Conservation (phyloP, 2,797 vertebrate species). For the Poliocrania exsul region DNA sequence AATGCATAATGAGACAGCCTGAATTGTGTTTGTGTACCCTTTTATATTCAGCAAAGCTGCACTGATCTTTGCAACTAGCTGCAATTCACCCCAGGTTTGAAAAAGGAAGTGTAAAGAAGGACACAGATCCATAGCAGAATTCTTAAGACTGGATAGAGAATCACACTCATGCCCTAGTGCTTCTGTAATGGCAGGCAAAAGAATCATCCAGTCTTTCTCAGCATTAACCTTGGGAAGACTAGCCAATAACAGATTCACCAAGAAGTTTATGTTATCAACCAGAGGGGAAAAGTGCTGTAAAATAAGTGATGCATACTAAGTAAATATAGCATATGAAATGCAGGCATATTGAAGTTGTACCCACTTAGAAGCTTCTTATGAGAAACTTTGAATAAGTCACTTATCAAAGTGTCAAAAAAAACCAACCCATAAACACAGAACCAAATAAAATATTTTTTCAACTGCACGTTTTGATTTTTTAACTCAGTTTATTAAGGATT, state of each 20-base stretch:
- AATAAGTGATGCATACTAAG: neutral
- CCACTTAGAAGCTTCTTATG: neutral
- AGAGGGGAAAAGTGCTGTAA: neutral
- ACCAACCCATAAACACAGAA: neutral
- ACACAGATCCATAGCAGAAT: neutral
- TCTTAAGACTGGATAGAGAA: neutral
- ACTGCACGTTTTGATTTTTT: neutral
- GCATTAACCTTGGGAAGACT: neutral
- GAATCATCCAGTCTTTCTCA: neutral
- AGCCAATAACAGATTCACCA: neutral
- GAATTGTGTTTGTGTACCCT: neutral
- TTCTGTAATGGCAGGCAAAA: neutral
- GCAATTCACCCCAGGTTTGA: neutral
- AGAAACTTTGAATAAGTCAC: neutral
- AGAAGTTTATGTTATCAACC: neutral
- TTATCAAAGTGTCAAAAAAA: neutral
- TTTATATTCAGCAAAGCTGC: neutral
- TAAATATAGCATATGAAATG: neutral
- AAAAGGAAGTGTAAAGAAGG: neutral
- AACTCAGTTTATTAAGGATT: neutral
- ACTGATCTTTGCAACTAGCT: neutral
- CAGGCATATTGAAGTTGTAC: neutral
- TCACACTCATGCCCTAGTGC: rapidly evolving
- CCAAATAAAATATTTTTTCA: neutral
- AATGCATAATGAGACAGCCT: slow-evolving; percentile 4